Evolutionary conservation across 2,888 invertebrate genomes (phyloP), one percentile per base, ranked within the genome.

Genomic region (Epinotia brunnichana): DNA sequence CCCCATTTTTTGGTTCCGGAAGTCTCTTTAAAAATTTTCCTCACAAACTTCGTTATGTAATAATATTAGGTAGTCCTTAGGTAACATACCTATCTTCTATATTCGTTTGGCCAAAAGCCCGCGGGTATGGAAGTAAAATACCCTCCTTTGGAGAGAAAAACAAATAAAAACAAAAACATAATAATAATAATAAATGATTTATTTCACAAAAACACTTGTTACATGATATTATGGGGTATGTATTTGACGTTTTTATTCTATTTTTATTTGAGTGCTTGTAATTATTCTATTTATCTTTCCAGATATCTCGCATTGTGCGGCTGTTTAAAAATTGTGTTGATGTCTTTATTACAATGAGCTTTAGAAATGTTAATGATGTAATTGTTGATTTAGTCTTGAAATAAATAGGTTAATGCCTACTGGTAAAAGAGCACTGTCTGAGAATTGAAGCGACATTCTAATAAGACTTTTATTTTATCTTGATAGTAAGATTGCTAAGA

Each of bases 251-350:
- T 60, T 57, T 69, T 64, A 60, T 70, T 57, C 44, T 56, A 69
- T 73, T 73, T 35, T 73, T 68, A 51, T 69, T 63, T 57, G 57
- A 73, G 63, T 69, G 73, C 68, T 57, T 48, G 15, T 39, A 54
- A 67, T 72, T 61, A 71, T 61, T n/a, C 57, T 39, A 62, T 54
- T 61, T 66, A 35, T 66, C 21, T 61, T 66, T 54, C 19, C 19
- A 51, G n/a, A 48, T 56, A 29, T 44, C 39, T 44, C 17, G 17
- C 29, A 21, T 19, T 56, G 2, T 17, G 35, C n/a, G 19, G 3
- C 17, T 44, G 53, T 29, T 70, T 56, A 56, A 61, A 71, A 61
- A 67, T 35, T 54, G 54, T 35, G 54, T 29, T 29, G 61, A 71
- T 61, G 54, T 59, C 15, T 64, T 64, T 41, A 71, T 5, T n/a